phyloP scores from a whole-genome alignment of 2,113 vertebrate genomes.

The Myocastor coypus region DNA sequence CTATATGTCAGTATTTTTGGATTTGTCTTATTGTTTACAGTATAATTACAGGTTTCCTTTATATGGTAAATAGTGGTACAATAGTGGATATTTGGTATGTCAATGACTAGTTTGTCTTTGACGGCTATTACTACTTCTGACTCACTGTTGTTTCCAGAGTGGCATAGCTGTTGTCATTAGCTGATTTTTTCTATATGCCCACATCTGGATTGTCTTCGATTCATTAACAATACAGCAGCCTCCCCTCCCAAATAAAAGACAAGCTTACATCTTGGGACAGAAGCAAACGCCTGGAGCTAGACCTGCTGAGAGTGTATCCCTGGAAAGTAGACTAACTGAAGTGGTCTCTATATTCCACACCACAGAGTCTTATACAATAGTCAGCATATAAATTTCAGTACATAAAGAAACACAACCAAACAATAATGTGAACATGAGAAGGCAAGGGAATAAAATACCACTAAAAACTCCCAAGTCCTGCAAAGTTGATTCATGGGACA shows the following conservation, averaged over 20 bases:
- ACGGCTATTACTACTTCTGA: background rate
- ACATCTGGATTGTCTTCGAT: background rate
- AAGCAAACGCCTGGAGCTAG: background rate
- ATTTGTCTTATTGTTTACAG: background rate
- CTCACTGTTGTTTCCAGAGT: background rate
- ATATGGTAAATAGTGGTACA: background rate
- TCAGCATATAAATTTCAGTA: background rate
- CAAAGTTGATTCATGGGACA: background rate
- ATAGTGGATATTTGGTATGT: background rate
- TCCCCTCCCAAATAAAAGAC: background rate
- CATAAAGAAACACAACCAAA: background rate
- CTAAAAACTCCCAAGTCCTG: background rate
- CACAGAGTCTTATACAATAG: background rate
- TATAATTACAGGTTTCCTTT: background rate
- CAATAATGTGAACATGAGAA: background rate
- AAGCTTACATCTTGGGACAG: background rate
- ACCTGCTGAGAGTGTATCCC: background rate
- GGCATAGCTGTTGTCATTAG: background rate
- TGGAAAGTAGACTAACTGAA: background rate
- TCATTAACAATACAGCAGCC: background rate
- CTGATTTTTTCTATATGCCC: background rate
- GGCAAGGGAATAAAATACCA: background rate
- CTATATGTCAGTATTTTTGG: background rate
- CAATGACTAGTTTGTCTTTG: background rate
- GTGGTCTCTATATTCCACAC: background rate